phyloP scores from a whole-genome alignment of 2,888 invertebrate genomes.

The Arge pagana region DNA sequence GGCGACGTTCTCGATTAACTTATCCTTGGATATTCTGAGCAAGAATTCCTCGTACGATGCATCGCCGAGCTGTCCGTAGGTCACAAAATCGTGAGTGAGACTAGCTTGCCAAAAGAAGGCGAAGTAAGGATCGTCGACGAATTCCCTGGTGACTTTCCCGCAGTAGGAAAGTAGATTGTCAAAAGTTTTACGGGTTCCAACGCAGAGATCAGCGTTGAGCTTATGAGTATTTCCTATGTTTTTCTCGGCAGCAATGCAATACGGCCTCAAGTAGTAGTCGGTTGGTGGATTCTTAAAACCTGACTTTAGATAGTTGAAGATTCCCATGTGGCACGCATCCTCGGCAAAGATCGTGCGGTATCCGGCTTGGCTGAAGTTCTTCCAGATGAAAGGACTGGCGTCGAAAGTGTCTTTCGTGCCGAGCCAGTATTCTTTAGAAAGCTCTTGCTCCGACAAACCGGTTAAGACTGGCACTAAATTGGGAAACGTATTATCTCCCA shows the following conservation, averaged over 20 bases:
- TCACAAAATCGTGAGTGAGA: constrained; percentile 83
- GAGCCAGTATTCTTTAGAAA: constrained; percentile 69
- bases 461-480: constrained; percentile 82
- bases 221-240: constrained; percentile 69
- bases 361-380: constrained; percentile 72
- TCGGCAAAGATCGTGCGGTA: constrained; percentile 83
- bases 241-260: constrained; percentile 71
- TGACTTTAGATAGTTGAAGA: constrained; percentile 78
- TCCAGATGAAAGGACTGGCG: constrained; percentile 83
- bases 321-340: constrained; percentile 77
- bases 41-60: constrained; percentile 66
- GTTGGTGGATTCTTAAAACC: constrained; percentile 83
- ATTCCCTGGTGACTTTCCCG: constrained; percentile 65
- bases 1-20: constrained; percentile 69
- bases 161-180: constrained; percentile 75
- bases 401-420: constrained; percentile 69
- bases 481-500: constrained; percentile 93
- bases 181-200: constrained; percentile 72
- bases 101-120: constrained; percentile 85
- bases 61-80: constrained; percentile 78
- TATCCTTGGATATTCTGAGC: constrained; percentile 59
- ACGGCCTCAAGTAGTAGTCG: constrained; percentile 82
- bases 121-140: constrained; percentile 70
- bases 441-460: constrained; percentile 71
- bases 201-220: constrained; percentile 71